A percentile compares a stretch with the other conserved stretches of the same genome.
These are phyloP conservation scores for Sialis lutaria DNA, from an alignment of 2,888 invertebrate species.

Conservation along the genomic window DNA sequence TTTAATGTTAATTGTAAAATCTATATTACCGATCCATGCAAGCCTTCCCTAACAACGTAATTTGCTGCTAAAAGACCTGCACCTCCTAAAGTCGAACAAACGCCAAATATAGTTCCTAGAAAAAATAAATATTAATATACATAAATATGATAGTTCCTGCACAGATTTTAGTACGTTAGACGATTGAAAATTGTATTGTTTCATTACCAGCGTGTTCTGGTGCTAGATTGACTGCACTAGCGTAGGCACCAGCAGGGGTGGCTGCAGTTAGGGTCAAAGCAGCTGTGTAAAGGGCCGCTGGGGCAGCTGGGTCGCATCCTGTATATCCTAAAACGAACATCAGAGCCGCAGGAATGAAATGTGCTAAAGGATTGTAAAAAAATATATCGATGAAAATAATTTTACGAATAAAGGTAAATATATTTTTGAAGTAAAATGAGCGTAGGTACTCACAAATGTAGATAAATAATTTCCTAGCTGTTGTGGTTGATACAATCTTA, in stretches of 20 bases:
- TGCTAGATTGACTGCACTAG: slow-evolving; percentile 40
- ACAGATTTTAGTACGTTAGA: too few relatives aligned
- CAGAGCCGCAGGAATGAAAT: slow-evolving; percentile 36
- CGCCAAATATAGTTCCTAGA: slow-evolving; percentile 26
- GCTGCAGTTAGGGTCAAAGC: slow-evolving; percentile 37
- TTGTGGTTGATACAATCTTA: slow-evolving; percentile 34
- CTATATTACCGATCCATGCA: slow-evolving; percentile 31
- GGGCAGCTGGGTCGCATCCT: slow-evolving; percentile 36
- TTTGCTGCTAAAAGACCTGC: slow-evolving; percentile 35
- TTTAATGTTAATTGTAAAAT: neutral
- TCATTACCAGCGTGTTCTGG: slow-evolving; percentile 28
- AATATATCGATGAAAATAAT: slow-evolving; percentile 6
- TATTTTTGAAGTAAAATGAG: neutral
- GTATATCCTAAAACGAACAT: slow-evolving; percentile 40
- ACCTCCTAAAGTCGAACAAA: slow-evolving; percentile 36
- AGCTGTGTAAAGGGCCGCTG: slow-evolving; percentile 36
- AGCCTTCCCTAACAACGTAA: slow-evolving; percentile 36
- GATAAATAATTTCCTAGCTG: slow-evolving; percentile 35
- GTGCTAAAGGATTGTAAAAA: too few relatives aligned
- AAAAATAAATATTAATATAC: slow-evolving; percentile 3
- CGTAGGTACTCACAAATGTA: slow-evolving; percentile 26
- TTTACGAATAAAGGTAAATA: too few relatives aligned
- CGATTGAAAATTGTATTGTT: neutral
- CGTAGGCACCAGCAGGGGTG: slow-evolving; percentile 35
- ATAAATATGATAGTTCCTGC: neutral